Base-by-base conservation (phyloP, 2,888 invertebrate species). In the Acanthopleura granulata region DNA sequence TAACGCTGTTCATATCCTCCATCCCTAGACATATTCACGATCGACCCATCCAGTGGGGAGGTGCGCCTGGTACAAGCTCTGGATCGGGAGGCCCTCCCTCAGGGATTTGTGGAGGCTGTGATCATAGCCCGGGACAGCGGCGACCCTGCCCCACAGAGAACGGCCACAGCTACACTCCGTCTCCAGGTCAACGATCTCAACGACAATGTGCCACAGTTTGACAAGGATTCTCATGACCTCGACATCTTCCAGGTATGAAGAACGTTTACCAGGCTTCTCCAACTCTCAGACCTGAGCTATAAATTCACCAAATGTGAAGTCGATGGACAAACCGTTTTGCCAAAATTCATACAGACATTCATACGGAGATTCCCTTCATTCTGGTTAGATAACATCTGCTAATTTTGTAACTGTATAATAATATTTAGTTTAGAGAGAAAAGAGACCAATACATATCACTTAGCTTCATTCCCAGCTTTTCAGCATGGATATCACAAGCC, bases 71-170 rank as follows among this genome's bases (percentile, higher is more conserved):
- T 27, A 12, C 15, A 66, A 14, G 66, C 22, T 27, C 18, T 66
- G 16, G 66, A 66, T 27, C 22, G 66, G 25, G 66, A 66, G 25
- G 29, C 25, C 4, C 22, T 66, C 18, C 22, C 27, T 18, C 4
- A 3, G 27, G 66, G 25, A 6, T 22, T 66, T 22, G 66, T 66
- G 22, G 27, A 27, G 29, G 18, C 25, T 18, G 16, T 66, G 15
- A 25, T 66, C 25, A 27, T 22, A 27, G 66, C 66, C 25, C 15
- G 22, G 66, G 66, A 66, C 29, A 66, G 66, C 66, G 66, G 66
- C 18, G 6, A 22, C 6, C 66, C 66, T 27, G 12, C 25, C 16
- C 66, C 66, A 16, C 22, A 66, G 25, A 18, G 66, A 25, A 27
- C 66, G 6, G 22, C 27, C 16, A 27, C 66, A 27, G 66, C 66